Percentiles rank a stretch among this genome's conserved stretches.
Evolutionary conservation across 1,140 invertebrate species (phyloP).

Genomic region (Meloidogyne exigua): DNA sequence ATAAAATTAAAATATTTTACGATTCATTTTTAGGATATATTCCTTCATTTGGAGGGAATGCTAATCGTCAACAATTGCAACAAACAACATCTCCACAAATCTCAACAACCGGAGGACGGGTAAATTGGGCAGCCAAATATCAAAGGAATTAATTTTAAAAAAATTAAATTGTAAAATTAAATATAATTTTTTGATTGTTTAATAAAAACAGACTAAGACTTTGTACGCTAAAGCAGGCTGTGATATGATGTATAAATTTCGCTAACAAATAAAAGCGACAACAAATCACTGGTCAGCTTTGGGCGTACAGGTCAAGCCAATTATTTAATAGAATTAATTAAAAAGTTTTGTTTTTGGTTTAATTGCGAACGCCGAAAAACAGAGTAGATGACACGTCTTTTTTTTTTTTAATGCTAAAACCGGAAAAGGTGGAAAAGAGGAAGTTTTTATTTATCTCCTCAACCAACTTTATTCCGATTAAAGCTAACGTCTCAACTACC

Average conservation of each 20-base stretch:
- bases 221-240: slow-evolving; percentile 35
- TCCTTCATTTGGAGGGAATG: slow-evolving; percentile 18
- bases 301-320: slow-evolving; percentile 26
- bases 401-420: slow-evolving; percentile 3
- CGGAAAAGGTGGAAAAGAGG: background rate
- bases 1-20: too few relatives aligned
- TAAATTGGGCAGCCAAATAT: slow-evolving; percentile 29
- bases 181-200: background rate
- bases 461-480: background rate
- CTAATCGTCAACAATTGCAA: slow-evolving; percentile 9
- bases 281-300: slow-evolving; percentile 33
- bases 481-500: slow-evolving; percentile 28
- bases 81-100: slow-evolving; percentile 20
- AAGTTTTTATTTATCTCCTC: background rate
- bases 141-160: slow-evolving; percentile 14
- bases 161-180: too few relatives aligned
- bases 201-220: background rate
- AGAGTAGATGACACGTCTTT: slow-evolving; percentile 32
- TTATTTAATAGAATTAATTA: background rate
- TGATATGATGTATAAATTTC: slow-evolving; percentile 20
- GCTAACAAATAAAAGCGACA: background rate
- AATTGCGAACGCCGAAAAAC: slow-evolving; percentile 30
- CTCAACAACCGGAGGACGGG: slow-evolving; percentile 16
- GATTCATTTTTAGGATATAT: slow-evolving; percentile 12
- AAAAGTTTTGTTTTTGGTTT: background rate